These are phyloP conservation scores for Drosophila hamatofila DNA, from an alignment of 2,888 invertebrate genomes.

Conservation along the genomic window DNA sequence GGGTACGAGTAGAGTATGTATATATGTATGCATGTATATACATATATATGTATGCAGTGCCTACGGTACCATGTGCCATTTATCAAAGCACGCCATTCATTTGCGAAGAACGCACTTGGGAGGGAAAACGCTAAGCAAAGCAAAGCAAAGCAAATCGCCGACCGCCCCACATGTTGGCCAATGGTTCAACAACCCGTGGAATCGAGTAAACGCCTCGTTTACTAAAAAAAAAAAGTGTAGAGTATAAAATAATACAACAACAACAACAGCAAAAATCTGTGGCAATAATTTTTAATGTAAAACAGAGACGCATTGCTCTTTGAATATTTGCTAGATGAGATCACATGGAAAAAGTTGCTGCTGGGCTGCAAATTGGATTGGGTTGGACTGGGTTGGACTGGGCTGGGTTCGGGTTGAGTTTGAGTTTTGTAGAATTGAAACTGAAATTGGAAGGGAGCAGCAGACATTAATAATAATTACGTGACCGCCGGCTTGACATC, in stretches of 20 bases:
- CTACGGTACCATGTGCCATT: constrained; percentile 52
- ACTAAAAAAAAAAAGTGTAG: constrained; percentile 21
- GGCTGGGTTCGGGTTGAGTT: neutral
- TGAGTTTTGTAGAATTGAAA: constrained; percentile 13
- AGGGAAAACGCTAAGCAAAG: constrained; percentile 21
- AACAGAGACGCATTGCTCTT: constrained; percentile 56
- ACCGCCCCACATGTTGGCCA: constrained; percentile 55
- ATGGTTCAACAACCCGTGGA: constrained; percentile 51
- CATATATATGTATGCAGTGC: neutral
- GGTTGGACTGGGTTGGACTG: constrained; percentile 1
- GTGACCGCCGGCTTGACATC: constrained; percentile 59
- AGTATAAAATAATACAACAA: constrained; percentile 14
- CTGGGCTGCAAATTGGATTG: constrained; percentile 19
- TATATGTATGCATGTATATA: neutral
- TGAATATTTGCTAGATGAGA: constrained; percentile 65
- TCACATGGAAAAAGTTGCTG: constrained; percentile 36
- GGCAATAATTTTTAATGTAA: constrained; percentile 66
- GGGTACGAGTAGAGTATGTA: neutral
- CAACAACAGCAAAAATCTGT: constrained; percentile 27
- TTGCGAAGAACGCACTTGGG: constrained; percentile 37
- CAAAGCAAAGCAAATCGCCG: constrained; percentile 36
- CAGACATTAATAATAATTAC: constrained; percentile 68
- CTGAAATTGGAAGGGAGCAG: constrained; percentile 38
- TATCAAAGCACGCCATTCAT: constrained; percentile 66
- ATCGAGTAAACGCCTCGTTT: constrained; percentile 55